A percentile compares a stretch with the other conserved stretches of the same genome.
Evolutionary conservation across 2,113 vertebrate genomes (phyloP).

Genomic region (Hipposideros armiger): DNA sequence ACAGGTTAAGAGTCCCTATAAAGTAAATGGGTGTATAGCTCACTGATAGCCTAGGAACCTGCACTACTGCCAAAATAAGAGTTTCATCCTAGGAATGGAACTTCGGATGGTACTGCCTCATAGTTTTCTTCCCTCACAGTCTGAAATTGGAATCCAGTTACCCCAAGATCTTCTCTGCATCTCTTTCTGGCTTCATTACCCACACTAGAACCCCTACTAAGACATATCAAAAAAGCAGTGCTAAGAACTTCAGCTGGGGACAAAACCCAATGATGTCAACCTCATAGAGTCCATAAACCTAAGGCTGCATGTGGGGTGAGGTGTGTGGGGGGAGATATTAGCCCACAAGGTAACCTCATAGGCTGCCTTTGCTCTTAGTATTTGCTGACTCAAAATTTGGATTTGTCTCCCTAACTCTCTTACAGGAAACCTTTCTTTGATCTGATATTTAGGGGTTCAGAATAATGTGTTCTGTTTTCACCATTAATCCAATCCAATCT

Average conservation of each 20-base stretch:
- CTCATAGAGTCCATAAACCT: neutral
- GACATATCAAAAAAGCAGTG: neutral
- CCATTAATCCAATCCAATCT: neutral
- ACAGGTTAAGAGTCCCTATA: neutral
- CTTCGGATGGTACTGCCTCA: neutral
- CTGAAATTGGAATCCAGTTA: neutral
- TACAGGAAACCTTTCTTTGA: neutral
- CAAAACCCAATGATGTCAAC: neutral
- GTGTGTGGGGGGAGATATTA: fast-evolving
- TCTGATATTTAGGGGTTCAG: neutral
- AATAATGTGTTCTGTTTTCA: neutral
- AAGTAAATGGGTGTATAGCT: neutral
- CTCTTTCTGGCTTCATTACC: neutral
- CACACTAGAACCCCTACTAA: neutral
- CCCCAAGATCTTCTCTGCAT: neutral
- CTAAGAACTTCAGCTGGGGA: neutral
- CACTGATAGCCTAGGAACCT: neutral
- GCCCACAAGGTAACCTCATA: fast-evolving
- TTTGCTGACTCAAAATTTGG: neutral
- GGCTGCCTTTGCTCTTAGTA: neutral
- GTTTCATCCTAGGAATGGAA: neutral
- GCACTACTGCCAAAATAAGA: neutral
- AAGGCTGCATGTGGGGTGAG: too few species aligned
- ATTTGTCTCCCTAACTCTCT: neutral
- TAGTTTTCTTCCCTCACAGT: neutral